Conservation (phyloP, 64 coral and sea anemone species). For the Cladopsammia gracilis region DNA sequence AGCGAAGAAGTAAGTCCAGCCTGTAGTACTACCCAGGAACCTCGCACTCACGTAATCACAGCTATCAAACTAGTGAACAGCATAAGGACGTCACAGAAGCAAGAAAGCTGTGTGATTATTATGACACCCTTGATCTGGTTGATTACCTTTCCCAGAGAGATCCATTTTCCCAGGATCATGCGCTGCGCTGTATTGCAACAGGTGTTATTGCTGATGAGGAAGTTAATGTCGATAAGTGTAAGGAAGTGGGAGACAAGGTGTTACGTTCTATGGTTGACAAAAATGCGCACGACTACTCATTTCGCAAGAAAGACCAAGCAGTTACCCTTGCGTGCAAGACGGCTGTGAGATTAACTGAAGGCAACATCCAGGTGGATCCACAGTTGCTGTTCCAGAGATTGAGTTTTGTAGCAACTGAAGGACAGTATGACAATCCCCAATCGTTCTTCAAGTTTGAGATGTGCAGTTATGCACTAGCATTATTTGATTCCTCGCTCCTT, state of each 20-base stretch:
- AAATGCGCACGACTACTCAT: conserved; percentile 1
- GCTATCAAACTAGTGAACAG: conserved; percentile 18
- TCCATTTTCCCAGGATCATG: conserved; percentile 20
- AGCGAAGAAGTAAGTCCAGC: conserved; percentile 4
- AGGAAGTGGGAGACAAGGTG: conserved; percentile 20
- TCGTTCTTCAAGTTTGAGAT: conserved; percentile 24
- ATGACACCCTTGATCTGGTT: conserved; percentile 12
- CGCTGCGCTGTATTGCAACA: conserved; percentile 29
- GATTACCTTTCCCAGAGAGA: conserved; percentile 32
- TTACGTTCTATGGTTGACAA: not conserved
- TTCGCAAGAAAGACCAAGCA: conserved; percentile 32
- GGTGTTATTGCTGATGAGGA: conserved; percentile 17
- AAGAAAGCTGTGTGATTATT: not conserved
- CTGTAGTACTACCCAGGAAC: not conserved
- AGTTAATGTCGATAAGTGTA: conserved; percentile 13
- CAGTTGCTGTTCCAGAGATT: conserved; percentile 54
- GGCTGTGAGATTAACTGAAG: not conserved
- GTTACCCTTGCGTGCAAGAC: not conserved
- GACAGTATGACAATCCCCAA: not conserved
- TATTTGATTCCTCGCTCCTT: conserved; percentile 34
- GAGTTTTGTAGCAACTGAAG: not conserved
- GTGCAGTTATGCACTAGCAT: conserved; percentile 12
- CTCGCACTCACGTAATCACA: too few species aligned
- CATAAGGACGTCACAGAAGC: conserved; percentile 15
- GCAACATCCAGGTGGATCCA: conserved; percentile 14